Conservation (phyloP, 2,888 invertebrate genomes). For the Phyllotreta striolata region DNA sequence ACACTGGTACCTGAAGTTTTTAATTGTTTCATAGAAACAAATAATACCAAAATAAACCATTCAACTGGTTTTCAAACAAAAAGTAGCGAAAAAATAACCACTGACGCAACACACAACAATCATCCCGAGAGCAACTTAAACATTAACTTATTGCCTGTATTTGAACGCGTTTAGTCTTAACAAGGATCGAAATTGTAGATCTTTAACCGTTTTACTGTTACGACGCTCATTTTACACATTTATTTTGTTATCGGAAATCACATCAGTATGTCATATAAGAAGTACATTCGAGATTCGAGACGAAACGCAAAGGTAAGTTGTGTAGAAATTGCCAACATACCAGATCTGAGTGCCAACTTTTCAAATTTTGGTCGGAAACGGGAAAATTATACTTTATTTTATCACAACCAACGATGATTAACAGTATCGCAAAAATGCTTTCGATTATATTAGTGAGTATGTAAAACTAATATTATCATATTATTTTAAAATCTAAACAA, state of each 20-base stretch:
- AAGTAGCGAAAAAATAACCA: constrained; percentile 21
- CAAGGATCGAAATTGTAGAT: constrained; percentile 13
- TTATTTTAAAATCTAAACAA: too few relatives aligned
- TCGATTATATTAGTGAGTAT: not conserved
- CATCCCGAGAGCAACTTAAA: constrained; percentile 8
- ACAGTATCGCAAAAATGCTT: not conserved
- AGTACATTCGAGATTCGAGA: constrained; percentile 1
- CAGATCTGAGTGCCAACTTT: not conserved
- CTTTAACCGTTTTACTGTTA: constrained; percentile 5
- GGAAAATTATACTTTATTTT: constrained; percentile 3
- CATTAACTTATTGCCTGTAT: constrained; percentile 8
- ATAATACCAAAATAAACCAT: constrained; percentile 10
- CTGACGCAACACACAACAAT: constrained; percentile 27
- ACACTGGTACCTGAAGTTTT: not conserved
- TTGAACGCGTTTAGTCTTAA: constrained; percentile 2
- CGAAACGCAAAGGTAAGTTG: constrained; percentile 9
- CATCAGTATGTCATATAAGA: constrained; percentile 12
- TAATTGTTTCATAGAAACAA: constrained; percentile 7
- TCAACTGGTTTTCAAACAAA: constrained; percentile 25
- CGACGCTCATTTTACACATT: constrained; percentile 22
- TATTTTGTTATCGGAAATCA: constrained; percentile 20
- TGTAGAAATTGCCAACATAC: constrained; percentile 10
- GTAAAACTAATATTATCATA: too few relatives aligned
- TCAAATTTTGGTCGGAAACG: not conserved
- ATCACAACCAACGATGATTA: not conserved